Base-by-base conservation (phyloP, 2,113 vertebrate species). In the Toxotes chatareus region DNA sequence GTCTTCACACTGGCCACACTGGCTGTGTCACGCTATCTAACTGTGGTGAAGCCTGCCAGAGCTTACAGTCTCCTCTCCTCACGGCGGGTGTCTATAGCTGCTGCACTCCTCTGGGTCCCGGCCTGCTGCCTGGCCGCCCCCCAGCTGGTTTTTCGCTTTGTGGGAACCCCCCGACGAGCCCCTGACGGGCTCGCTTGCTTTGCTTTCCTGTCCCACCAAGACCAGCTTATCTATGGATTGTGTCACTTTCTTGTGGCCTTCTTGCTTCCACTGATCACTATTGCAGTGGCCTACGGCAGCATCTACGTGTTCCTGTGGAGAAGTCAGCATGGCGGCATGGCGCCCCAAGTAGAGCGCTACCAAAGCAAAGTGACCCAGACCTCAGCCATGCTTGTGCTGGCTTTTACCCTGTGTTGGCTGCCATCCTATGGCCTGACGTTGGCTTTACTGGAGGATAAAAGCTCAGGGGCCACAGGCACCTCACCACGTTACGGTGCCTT, bases 401-500 rank as follows among this genome's bases (percentile, higher is more conserved):
- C 93, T 12, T 96, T 96, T 13, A 82, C 94, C 3, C 7, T 95
- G 16, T 95, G 95, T 89, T 95, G 95, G 95, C 72, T 95, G 86
- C 95, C 95, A 0, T 95, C 95, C 23, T 95, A 96, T 0, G 83
- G 86, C 27, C 87, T 95, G 38, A 94, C 91, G 1, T 73, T 95
- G 63, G 87, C 86, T 42, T 87, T 94, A 59, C 75, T 96, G 53
- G 80, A 31, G 0, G 46, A 78, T 11, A 21, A 74, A 0, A 61
- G 44, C 51, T 78, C 85, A 0, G 91, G 63, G 10, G 91, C 91
- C 47, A 89, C 80, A 0, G 93, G 89, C 2, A 36, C 73, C 11
- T 88, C 90, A 1, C 93, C 92, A 0, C 84, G 86, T 8, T 92
- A 93, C 1, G 92, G 94, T 4, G 8, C 90, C 5, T 92, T 95